Evolutionary conservation across 1,140 invertebrate species (phyloP), one percentile per base, ranked within the genome.

Genomic region (Drosophila equinoxialis): DNA sequence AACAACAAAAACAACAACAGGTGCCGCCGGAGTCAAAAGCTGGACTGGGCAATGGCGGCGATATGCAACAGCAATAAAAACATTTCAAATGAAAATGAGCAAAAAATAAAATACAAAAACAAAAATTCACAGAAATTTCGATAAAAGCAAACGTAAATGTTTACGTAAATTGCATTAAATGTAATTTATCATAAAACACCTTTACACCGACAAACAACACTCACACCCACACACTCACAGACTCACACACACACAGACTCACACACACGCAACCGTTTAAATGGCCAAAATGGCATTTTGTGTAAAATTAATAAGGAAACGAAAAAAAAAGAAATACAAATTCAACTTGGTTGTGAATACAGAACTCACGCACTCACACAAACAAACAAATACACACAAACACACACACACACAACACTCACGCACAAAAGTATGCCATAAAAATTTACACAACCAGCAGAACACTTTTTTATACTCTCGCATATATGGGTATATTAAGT

Each of bases 21-120:
- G 94, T 95, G 37, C 95, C 95, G n/a, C 95, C 95, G 0, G 95
- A 96, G 91, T 93, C 94, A 39, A 96, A 95, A 92, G 95, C 95
- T 20, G 95, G 95, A 4, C 93, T 96, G 58, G 92, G 95, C 64
- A 95, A 95, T 83, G 95, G 95, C 61, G 94, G 94, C 62, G 90
- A 91, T 81, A 79, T 83, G 75, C 90, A 89, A 64, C 90, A 89
- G 90, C 86, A 90, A 83, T 90, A 91, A 90, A 69, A 67, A 69
- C 64, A 54, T 60, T 67, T 74, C 65, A 74, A 51, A 57, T 63
- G 58, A 66, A 54, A 62, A 68, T 41, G 48, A 65, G 35, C n/a
- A n/a, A 59, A 76, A 20, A 51, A 66, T 42, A 58, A 65, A 41
- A 13, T 30, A 48, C 20, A 48, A 58, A 45, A 54, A 69, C 69